Percentiles rank a stretch among this genome's conserved stretches.
Evolutionary conservation across 2,797 vertebrate genomes (phyloP).

Genomic region (Acomys russatus): DNA sequence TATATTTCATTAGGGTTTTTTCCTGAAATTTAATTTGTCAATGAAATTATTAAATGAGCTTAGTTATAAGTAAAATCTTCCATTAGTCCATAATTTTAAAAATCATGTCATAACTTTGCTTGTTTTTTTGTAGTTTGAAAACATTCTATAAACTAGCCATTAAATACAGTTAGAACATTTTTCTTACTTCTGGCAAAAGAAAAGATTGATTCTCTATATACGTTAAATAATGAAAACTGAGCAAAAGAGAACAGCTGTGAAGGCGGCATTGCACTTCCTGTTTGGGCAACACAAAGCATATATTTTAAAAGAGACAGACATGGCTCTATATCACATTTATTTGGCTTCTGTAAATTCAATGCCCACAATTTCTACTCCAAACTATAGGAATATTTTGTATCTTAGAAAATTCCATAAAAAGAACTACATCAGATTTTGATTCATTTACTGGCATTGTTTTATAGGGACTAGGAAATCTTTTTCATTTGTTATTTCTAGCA

Average conservation of each 20-base stretch:
- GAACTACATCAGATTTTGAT: background rate
- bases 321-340: slow-evolving; percentile 63
- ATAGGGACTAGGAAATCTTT: slow-evolving; percentile 16
- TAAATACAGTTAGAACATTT: slow-evolving; percentile 39
- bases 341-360: slow-evolving; percentile 65
- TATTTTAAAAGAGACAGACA: slow-evolving; percentile 63
- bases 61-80: slow-evolving; percentile 45
- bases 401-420: slow-evolving; percentile 40
- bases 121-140: slow-evolving; percentile 33
- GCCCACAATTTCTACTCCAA: slow-evolving; percentile 25
- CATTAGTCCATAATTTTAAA: slow-evolving; percentile 49
- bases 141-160: slow-evolving; percentile 33
- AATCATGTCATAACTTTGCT: background rate
- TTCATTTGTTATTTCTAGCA: background rate
- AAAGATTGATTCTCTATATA: slow-evolving; percentile 48
- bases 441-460: background rate
- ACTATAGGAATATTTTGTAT: background rate
- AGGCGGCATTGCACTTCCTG: slow-evolving; percentile 48
- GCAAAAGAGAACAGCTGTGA: slow-evolving; percentile 75
- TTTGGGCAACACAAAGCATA: slow-evolving; percentile 23
- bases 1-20: slow-evolving; percentile 17
- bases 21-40: slow-evolving; percentile 27
- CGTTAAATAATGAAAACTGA: slow-evolving; percentile 62
- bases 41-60: background rate
- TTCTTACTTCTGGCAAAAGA: slow-evolving; percentile 47